A percentile compares a stretch with the other conserved stretches of the same genome.
phyloP scores from a whole-genome alignment of 2,797 vertebrate genomes.

The Bovichtus variegatus region DNA sequence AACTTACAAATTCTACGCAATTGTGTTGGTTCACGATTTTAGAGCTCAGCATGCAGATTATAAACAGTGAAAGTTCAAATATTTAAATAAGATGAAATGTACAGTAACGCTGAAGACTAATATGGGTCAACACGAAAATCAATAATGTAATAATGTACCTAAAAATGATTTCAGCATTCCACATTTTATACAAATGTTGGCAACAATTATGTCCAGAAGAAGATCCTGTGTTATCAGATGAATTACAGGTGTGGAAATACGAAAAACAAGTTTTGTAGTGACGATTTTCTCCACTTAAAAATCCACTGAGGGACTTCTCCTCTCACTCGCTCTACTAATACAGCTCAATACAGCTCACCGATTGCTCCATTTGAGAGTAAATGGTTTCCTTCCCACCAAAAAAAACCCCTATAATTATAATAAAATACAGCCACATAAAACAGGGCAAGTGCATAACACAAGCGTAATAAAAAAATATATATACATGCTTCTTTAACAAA shows the following conservation, averaged over 20 bases:
- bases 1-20: too few relatives aligned
- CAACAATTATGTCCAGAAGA: not conserved
- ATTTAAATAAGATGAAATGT: too few relatives aligned
- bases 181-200: too few relatives aligned
- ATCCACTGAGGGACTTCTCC: too few relatives aligned
- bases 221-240: not conserved
- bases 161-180: not conserved
- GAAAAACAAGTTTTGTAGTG: not conserved
- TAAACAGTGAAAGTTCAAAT: too few relatives aligned
- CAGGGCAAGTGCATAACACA: too few relatives aligned
- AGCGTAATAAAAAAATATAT: not conserved
- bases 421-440: not conserved
- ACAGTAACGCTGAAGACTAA: too few relatives aligned
- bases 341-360: not conserved
- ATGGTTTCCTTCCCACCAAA: not conserved
- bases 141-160: too few relatives aligned
- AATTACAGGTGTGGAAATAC: too few relatives aligned
- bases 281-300: not conserved
- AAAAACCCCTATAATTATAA: too few relatives aligned
- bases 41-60: not conserved
- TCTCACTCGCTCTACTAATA: not conserved
- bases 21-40: too few relatives aligned
- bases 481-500: not conserved
- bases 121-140: not conserved
- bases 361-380: not conserved